Conservation (phyloP, 2,797 vertebrate genomes). For the Molothrus ater region DNA sequence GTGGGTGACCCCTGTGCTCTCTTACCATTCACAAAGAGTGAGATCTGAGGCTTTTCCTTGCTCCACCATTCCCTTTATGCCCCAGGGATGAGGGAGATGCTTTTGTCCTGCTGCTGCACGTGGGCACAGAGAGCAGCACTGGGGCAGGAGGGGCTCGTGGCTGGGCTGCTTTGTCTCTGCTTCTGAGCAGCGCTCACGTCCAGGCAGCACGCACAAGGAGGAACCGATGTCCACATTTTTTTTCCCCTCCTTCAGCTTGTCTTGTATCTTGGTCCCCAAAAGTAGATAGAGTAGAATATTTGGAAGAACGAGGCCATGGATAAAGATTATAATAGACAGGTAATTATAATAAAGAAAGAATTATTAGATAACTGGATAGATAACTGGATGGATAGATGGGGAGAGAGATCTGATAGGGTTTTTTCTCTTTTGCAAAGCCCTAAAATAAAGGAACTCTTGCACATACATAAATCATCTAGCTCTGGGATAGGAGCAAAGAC, state of each 20-base stretch:
- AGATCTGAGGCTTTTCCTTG: background rate
- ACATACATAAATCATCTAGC: constrained; percentile 76
- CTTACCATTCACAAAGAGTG: background rate
- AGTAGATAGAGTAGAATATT: constrained; percentile 24
- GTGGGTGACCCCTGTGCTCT: background rate
- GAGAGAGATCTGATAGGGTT: constrained; percentile 49
- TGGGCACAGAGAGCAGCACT: background rate
- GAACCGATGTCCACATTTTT: background rate
- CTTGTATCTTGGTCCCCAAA: background rate
- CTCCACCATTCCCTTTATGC: background rate
- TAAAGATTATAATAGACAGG: constrained; percentile 56
- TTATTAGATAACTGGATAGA: constrained; percentile 64
- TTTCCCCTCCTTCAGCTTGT: background rate
- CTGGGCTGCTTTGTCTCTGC: background rate
- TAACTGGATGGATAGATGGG: constrained; percentile 25
- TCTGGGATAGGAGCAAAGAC: constrained; percentile 70
- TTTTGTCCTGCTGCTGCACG: background rate
- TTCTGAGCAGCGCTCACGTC: background rate
- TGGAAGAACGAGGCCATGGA: constrained; percentile 10
- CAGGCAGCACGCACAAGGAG: background rate
- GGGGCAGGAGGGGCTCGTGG: background rate
- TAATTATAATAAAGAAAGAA: constrained; percentile 69
- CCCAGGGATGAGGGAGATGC: background rate
- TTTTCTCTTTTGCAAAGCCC: constrained; percentile 57
- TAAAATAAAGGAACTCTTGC: constrained; percentile 74